A percentile compares a stretch with the other conserved stretches of the same genome.
phyloP scores from a whole-genome alignment of 2,113 vertebrate species.

The Chaetops frenatus region DNA sequence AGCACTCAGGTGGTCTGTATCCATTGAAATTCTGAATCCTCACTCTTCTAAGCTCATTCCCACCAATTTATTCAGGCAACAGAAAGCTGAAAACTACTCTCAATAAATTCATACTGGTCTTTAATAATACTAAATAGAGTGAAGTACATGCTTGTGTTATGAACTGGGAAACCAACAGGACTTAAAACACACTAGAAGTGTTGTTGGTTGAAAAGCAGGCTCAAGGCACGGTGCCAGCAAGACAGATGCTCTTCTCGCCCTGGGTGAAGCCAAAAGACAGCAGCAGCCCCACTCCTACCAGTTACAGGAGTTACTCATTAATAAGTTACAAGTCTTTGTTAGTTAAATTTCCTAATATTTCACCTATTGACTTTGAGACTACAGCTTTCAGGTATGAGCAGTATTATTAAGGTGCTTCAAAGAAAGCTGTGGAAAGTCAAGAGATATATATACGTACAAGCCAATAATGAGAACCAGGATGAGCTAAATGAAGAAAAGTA shows the following conservation, averaged over 20 bases:
- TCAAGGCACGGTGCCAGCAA: not conserved
- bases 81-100: not conserved
- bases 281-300: not conserved
- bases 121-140: not conserved
- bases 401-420: not conserved
- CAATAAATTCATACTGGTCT: not conserved
- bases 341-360: slow-evolving; percentile 2
- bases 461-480: not conserved
- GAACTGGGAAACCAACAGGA: not conserved
- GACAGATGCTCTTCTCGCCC: not conserved
- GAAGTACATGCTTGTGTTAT: not conserved
- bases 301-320: not conserved
- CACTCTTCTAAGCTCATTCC: not conserved
- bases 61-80: not conserved
- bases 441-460: rapidly evolving
- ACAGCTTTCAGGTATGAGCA: not conserved
- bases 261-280: not conserved
- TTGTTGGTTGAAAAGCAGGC: not conserved
- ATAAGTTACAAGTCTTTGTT: not conserved
- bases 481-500: not conserved
- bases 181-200: not conserved
- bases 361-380: not conserved
- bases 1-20: not conserved
- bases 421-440: not conserved
- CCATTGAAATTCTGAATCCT: not conserved